Base-by-base conservation (phyloP, 2,888 invertebrate genomes). In the Caradrina clavipalpis region DNA sequence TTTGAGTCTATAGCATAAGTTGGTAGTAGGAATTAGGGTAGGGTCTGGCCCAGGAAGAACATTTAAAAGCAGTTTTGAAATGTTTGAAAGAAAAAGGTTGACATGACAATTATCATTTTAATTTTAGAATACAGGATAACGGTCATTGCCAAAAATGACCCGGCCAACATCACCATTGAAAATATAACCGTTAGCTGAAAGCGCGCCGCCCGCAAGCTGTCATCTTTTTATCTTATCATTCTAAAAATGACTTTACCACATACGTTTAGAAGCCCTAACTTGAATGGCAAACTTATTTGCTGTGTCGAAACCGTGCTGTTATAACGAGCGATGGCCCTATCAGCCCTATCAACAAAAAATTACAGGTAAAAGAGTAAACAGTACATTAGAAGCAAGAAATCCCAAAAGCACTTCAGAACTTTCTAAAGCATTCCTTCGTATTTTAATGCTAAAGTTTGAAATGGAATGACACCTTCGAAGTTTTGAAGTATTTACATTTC, bases 401-500 rank as follows among this genome's bases (percentile, higher is more conserved):
- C 56, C 35, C 26, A 35, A 57, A 68, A 77, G 72, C 72, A 73
- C 73, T 78, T 65, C 31, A 54, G 31, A 81, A 72, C 61, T 78
- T 77, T 55, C 49, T 62, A 66, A 71, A 80, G 58, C 56, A 59
- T 71, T 77, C 76, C 62, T 54, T 71, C 53, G 71, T 66, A 65
- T 62, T 80, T 77, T 65, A 76, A 70, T 60, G 61, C 49, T 62
- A 15, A 59, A 80, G 45, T 80, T 80, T 19, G 61, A 17, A 70
- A 76, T 55, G 55, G 61, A 80, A 76, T 76, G 71, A 78, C 81
- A 80, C 81, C 77, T 68, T 68, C 55, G 42, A 65, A 78, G 81
- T 78, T 78, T 53, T 68, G 56, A 78, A 77, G 78, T 77, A 81
- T 78, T 78, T 77, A 81, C 67, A 78, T 78, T 81, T 78, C 78